A percentile compares a stretch with the other conserved stretches of the same genome.
Conservation (phyloP, 2,888 invertebrate species). For the Spilarctia lutea region DNA sequence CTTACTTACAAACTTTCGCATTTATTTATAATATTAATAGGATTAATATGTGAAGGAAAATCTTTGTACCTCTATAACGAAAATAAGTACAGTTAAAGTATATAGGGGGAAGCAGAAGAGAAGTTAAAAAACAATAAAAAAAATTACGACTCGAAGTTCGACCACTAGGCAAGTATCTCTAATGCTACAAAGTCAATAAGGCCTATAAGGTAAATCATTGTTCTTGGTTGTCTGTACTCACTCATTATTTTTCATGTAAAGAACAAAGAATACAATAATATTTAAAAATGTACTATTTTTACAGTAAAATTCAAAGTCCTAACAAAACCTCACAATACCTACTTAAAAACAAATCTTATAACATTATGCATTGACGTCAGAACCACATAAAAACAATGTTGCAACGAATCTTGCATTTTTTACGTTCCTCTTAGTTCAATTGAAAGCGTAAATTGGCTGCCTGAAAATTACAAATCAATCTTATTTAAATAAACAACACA, state of each 20-base stretch:
- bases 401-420: neutral
- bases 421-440: neutral
- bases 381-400: neutral
- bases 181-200: too few species aligned
- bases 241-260: neutral
- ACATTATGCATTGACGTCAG: neutral
- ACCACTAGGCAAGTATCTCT: too few species aligned
- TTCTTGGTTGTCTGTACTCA: too few species aligned
- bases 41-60: too few species aligned
- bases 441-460: neutral
- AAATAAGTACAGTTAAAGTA: too few species aligned
- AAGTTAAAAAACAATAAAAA: too few species aligned
- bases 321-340: neutral
- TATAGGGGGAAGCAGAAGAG: too few species aligned
- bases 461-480: conserved; percentile 23
- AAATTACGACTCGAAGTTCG: too few species aligned
- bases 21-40: too few species aligned
- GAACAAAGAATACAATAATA: neutral
- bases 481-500: conserved; percentile 30
- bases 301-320: neutral
- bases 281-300: neutral
- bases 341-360: neutral
- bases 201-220: too few species aligned
- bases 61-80: too few species aligned
- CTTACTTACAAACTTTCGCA: too few species aligned